Percentiles rank a stretch among this genome's conserved stretches.
Conservation (phyloP, 2,888 invertebrate genomes). For the Heliconius hortense region DNA sequence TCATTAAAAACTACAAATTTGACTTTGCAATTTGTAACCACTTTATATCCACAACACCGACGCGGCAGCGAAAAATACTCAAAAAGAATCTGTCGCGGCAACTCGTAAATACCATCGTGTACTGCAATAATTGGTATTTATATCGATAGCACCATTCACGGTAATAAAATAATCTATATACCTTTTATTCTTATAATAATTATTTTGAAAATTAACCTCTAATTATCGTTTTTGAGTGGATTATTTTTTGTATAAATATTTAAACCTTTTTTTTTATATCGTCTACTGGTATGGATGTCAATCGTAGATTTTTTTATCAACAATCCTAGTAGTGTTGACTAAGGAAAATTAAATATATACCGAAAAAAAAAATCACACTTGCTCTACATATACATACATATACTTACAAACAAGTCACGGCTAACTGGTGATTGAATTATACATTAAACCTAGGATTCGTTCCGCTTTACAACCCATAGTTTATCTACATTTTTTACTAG, state of each 20-base stretch:
- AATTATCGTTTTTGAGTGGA: too few relatives aligned
- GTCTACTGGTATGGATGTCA: too few relatives aligned
- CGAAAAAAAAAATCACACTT: too few relatives aligned
- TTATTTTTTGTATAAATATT: too few relatives aligned
- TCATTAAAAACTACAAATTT: background rate
- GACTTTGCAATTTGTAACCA: constrained; percentile 1
- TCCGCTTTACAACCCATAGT: background rate
- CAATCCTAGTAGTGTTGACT: too few relatives aligned
- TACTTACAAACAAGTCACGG: background rate
- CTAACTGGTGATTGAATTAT: background rate
- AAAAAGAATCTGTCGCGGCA: background rate
- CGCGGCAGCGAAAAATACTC: background rate
- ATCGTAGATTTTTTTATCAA: too few relatives aligned
- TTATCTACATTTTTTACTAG: constrained; percentile 28
- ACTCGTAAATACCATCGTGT: background rate
- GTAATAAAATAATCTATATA: too few relatives aligned
- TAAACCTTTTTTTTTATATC: too few relatives aligned
- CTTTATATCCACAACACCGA: background rate
- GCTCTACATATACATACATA: background rate
- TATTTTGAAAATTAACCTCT: background rate
- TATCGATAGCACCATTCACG: background rate
- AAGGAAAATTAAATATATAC: too few relatives aligned
- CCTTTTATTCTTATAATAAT: background rate
- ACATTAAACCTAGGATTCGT: constrained; percentile 21
- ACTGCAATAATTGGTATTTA: constrained; percentile 1